These are phyloP conservation scores for Hydrophis major DNA, from an alignment of 2,797 vertebrate species.

Conservation along the genomic window DNA sequence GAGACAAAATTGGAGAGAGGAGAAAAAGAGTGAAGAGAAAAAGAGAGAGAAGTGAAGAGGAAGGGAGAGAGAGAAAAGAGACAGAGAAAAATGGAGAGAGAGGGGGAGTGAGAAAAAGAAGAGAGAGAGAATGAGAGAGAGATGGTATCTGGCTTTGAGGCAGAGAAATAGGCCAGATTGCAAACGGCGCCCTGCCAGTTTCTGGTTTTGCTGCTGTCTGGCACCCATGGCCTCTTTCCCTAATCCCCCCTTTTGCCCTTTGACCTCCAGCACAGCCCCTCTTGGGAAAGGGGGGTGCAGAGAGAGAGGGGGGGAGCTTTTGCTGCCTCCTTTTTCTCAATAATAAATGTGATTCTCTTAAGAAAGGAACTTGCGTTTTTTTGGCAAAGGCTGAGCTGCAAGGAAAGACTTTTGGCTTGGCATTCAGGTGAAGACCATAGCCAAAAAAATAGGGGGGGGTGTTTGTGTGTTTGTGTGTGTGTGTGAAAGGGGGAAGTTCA, in stretches of 20 bases:
- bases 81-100: neutral
- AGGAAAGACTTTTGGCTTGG: neutral
- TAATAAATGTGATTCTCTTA: too few relatives aligned
- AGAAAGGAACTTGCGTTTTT: neutral
- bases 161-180: neutral
- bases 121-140: neutral
- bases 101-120: neutral
- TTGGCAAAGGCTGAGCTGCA: neutral
- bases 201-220: neutral
- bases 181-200: neutral
- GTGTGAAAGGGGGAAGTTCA: too few relatives aligned
- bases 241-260: neutral
- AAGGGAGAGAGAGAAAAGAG: too few relatives aligned
- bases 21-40: too few relatives aligned
- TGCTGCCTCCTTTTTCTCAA: accelerated
- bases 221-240: neutral
- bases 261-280: neutral
- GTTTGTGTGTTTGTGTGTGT: too few relatives aligned
- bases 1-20: neutral
- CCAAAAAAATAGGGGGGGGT: too few relatives aligned
- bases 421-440: too few relatives aligned
- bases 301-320: neutral
- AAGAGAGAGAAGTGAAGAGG: accelerated
- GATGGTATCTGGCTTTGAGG: neutral
- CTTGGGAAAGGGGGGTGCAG: neutral